phyloP scores from a whole-genome alignment of 2,888 invertebrate genomes.

The Boloria euphrosyne region DNA sequence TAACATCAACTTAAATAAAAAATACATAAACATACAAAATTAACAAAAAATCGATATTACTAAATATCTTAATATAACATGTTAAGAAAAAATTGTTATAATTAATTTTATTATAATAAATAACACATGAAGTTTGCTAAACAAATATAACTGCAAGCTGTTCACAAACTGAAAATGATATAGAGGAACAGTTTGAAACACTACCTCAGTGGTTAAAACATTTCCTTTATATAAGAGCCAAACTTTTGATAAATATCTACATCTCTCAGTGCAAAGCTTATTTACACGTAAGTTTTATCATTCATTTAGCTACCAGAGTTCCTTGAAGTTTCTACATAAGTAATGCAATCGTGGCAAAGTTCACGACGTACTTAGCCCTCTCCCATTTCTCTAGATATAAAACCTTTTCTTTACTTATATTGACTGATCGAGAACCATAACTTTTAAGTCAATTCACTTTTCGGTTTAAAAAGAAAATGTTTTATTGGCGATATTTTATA shows the following conservation, averaged over 20 bases:
- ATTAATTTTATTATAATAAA: no score
- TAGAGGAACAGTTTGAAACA: not conserved
- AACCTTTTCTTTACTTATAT: slow-evolving; percentile 23
- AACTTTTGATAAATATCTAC: slow-evolving; percentile 14
- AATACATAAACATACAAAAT: no score
- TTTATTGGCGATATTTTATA: not conserved
- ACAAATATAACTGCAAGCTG: no score
- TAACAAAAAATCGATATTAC: no score
- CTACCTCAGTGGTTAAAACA: not conserved
- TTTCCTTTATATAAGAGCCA: not conserved
- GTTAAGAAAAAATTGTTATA: no score
- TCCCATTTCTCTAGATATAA: slow-evolving; percentile 33
- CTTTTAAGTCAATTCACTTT: slow-evolving; percentile 1
- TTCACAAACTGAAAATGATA: not conserved
- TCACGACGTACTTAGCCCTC: slow-evolving; percentile 32
- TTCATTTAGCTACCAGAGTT: slow-evolving; percentile 34
- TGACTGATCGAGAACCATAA: slow-evolving; percentile 23
- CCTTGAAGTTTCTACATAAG: slow-evolving; percentile 37
- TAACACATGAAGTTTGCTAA: no score
- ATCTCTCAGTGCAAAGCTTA: slow-evolving; percentile 29
- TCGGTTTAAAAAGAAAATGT: not conserved
- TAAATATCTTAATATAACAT: no score
- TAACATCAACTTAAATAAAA: no score
- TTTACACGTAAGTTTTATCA: slow-evolving; percentile 36
- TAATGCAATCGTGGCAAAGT: slow-evolving; percentile 37